Percentiles rank a stretch among this genome's conserved stretches.
Conservation (phyloP, 2,113 vertebrate species). For the Corythoichthys haematopterus region DNA sequence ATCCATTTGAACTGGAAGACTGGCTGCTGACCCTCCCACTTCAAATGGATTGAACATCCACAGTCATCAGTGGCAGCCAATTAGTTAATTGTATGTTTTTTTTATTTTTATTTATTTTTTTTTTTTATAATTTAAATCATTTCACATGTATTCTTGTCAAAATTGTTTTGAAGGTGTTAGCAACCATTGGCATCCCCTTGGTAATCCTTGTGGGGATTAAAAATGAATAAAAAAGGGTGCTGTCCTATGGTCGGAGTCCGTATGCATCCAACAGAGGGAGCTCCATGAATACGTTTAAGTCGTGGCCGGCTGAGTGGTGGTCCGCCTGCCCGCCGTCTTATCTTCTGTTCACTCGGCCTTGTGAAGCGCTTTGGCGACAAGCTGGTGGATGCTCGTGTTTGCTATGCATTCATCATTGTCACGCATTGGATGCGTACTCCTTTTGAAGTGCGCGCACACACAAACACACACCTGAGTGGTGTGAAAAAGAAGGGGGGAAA, state of each 20-base stretch:
- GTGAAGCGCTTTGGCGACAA: conserved; percentile 61
- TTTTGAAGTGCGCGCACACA: conserved; percentile 66
- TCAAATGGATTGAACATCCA: too few species aligned
- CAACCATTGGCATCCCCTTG: too few species aligned
- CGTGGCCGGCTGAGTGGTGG: conserved; percentile 12
- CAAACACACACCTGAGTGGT: conserved; percentile 54
- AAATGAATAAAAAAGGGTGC: too few species aligned
- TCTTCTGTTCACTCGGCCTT: conserved; percentile 50
- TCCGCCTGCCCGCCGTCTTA: conserved; percentile 27
- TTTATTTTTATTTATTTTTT: too few species aligned
- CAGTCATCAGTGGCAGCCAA: too few species aligned
- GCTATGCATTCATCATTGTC: conserved; percentile 69
- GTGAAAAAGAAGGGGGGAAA: conserved; percentile 49
- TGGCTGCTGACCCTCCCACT: too few species aligned
- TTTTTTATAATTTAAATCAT: too few species aligned
- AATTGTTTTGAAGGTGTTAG: too few species aligned
- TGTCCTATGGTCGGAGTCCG: neutral
- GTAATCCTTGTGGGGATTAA: too few species aligned
- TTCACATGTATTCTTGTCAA: too few species aligned
- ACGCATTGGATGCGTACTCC: conserved; percentile 48
- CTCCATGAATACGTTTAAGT: conserved; percentile 51
- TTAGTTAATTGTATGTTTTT: too few species aligned
- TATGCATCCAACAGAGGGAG: conserved; percentile 52
- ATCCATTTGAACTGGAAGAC: too few species aligned
- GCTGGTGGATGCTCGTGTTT: conserved; percentile 52